Evolutionary conservation across 2,797 vertebrate genomes (phyloP).

Genomic region (Agapornis canus): DNA sequence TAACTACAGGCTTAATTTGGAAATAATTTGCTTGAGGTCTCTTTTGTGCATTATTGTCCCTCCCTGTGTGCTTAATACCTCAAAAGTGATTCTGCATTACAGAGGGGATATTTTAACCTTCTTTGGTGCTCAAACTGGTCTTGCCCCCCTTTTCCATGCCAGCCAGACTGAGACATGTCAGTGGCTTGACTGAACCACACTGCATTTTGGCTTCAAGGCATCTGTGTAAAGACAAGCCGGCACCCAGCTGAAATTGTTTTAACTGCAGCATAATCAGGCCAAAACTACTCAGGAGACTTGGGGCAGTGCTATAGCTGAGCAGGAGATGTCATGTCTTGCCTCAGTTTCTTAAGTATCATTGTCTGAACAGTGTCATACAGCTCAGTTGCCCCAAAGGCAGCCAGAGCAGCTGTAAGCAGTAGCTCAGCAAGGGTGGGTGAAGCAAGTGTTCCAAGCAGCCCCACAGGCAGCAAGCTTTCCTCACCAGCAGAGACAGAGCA

Average conservation of each 20-base stretch:
- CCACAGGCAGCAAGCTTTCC: background rate
- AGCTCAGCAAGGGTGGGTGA: background rate
- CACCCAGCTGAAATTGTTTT: background rate
- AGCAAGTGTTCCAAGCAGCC: background rate
- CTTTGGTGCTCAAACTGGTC: background rate
- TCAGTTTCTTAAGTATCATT: background rate
- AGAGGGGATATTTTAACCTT: background rate
- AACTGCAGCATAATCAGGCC: accelerated
- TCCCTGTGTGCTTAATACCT: background rate
- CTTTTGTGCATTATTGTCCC: background rate
- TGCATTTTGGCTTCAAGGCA: background rate
- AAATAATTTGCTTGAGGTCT: background rate
- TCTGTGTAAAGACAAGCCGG: background rate
- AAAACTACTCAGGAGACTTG: background rate
- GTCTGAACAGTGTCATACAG: background rate
- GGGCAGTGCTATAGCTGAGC: background rate
- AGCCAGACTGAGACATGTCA: background rate
- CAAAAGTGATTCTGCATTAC: background rate
- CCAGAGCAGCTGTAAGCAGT: too few species aligned
- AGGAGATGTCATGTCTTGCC: background rate
- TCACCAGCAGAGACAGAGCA: background rate
- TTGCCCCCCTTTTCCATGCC: background rate
- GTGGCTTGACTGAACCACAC: background rate
- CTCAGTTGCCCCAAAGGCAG: background rate
- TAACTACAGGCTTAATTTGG: background rate